Evolutionary conservation across 1,140 invertebrate species (phyloP), one percentile per base, ranked within the genome.

Genomic region (Caenorhabditis tropicalis): DNA sequence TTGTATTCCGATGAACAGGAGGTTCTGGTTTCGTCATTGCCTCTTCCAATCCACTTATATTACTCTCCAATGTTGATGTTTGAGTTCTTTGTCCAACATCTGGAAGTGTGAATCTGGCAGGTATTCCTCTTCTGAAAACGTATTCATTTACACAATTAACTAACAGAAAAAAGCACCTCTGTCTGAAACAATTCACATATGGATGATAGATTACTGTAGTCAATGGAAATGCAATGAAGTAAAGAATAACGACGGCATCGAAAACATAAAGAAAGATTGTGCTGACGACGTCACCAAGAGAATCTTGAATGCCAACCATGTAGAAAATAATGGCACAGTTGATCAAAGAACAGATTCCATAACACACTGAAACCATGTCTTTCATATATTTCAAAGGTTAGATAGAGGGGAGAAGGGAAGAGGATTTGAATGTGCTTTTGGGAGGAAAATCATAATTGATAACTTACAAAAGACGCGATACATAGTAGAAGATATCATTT

Each of bases 121-220:
- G 65, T 24, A 24, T n/a, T 6, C 65, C 65, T 43, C 65, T 74
- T 43, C 65, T 74, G 65, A 24, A 74, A 74, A 33, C 1, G 10
- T 9, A 1, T 21, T 10, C 7, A 24, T 21, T 56, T 27, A 27
- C 29, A 9, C 19, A 29, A 56, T 1, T 21, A 4, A 27, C 3
- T 27, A 27, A 2, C 29, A 10, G 0, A 29, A 65, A 36, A 36
- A 31, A 12, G 29, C 1, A 65, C 58, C 58, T 65, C 80, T 82
- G 36, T 82, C 24, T 70, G 19, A 53, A 79, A 46, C 84, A 85
- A n/a, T 85, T 39, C 0, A 85, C 81, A 51, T 85, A 56, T 27
- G 84, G 84, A 82, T 85, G 84, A 60, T 85, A 85, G 65, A 85
- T 82, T 31, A 85, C 58, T 60, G 84, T 85, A 19, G 81, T 85